phyloP scores from a whole-genome alignment of 2,797 vertebrate species.

The Anguilla marmorata region DNA sequence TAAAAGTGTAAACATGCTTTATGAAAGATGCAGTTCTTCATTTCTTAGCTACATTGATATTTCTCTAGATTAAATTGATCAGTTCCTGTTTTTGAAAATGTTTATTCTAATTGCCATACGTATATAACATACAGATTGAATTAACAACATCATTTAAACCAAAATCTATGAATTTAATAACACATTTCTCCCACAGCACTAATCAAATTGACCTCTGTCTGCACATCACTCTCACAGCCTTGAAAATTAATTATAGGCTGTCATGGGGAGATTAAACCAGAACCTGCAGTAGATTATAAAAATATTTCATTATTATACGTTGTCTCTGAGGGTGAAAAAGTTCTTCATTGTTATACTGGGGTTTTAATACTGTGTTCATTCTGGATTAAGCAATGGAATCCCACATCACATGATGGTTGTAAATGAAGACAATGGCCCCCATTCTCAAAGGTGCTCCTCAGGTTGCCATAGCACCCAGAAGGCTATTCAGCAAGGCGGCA shows the following conservation, averaged over 20 bases:
- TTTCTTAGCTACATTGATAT: neutral
- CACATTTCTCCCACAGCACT: neutral
- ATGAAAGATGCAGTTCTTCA: neutral
- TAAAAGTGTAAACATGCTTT: neutral
- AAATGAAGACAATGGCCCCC: neutral
- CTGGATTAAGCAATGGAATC: neutral
- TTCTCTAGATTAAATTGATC: neutral
- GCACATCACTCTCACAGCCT: neutral
- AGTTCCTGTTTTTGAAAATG: neutral
- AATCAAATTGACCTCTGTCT: too few species aligned
- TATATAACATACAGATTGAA: neutral
- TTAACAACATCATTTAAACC: neutral
- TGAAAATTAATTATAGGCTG: neutral
- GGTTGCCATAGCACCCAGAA: slow-evolving; percentile 8
- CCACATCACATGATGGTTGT: slow-evolving; percentile 9
- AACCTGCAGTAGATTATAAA: neutral
- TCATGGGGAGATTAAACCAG: neutral
- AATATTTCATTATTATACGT: neutral
- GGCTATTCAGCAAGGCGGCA: neutral
- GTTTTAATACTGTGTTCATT: slow-evolving; percentile 11
- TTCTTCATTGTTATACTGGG: neutral
- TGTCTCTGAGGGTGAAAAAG: neutral
- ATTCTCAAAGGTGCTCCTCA: slow-evolving; percentile 5
- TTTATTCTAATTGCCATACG: neutral
- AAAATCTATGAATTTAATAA: neutral